Base-by-base conservation (phyloP, 2,888 invertebrate genomes). In the Lampropteryx suffumata region DNA sequence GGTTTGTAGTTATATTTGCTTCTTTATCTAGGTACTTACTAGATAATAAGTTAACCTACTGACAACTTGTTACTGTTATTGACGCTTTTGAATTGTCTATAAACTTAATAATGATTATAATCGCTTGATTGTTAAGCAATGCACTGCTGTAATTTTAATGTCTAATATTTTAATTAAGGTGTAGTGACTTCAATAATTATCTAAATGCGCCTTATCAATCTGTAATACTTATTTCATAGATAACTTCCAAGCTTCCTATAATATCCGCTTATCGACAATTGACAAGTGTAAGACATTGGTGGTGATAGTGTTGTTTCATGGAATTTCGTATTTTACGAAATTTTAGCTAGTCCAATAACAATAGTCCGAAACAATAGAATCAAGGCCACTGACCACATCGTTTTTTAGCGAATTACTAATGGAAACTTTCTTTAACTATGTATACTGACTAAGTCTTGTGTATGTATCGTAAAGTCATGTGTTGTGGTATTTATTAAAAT, bases 161-260 rank as follows among this genome's bases (percentile, higher is more conserved):
- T 71, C 64, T 74, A 69, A 73, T 73, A 73, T 69, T 67, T 71
- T 70, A 78, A 76, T 71, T 70, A 78, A 76, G 75, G 76, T 69
- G 65, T 74, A 75, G 75, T 78, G 66, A 69, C 55, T 69, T 76
- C 69, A 75, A 74, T 76, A 73, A 71, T 69, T 61, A 72, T 76
- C 76, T 80, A 73, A 80, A 80, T 71, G 79, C 81, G 82, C 82
- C 82, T 82, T 82, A 81, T 72, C 75, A 73, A 71, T 77, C 76
- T 71, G 62, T 71, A 69, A 67, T 54, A 68, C 67, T n/a, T n/a
- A n/a, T n/a, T 34, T 64, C 62, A 71, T 72, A 74, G 67, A 11
- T 73, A 73, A 66, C 67, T 64, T 74, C 70, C 71, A 70, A 75
- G 67, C 70, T 73, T 68, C 66, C 69, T 67, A 64, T 66, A 64